These are phyloP conservation scores for Prionchulus punctatus DNA, from an alignment of 2,888 invertebrate species.

Conservation along the genomic window DNA sequence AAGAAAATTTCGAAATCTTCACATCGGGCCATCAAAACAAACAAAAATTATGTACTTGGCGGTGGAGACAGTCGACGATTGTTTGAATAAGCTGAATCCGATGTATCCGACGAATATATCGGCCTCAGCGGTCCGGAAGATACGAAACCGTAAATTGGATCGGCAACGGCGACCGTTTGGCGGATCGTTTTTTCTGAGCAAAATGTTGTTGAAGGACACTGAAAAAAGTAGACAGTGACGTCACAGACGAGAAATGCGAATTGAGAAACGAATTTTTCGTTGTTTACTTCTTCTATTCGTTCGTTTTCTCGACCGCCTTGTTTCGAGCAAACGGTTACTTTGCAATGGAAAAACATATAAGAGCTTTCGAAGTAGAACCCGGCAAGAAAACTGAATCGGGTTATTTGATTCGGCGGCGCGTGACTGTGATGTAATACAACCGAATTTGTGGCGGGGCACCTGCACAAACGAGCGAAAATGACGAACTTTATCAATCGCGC, in stretches of 20 bases:
- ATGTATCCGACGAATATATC: not conserved
- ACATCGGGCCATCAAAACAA: too few relatives aligned
- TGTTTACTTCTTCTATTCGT: not conserved
- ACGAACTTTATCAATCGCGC: too few relatives aligned
- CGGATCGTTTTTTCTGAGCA: not conserved
- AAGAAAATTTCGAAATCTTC: too few relatives aligned
- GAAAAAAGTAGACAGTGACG: too few relatives aligned
- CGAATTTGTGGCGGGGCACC: not conserved
- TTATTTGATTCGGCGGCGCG: not conserved
- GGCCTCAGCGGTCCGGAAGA: not conserved
- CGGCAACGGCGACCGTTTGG: not conserved
- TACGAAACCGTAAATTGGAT: not conserved
- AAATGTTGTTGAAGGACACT: not conserved
- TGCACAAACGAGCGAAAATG: too few relatives aligned
- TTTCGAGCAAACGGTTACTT: not conserved
- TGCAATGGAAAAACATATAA: conserved; percentile 1
- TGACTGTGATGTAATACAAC: not conserved
- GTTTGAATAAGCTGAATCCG: too few relatives aligned
- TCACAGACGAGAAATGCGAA: too few relatives aligned
- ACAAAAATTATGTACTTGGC: too few relatives aligned
- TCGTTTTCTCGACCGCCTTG: not conserved
- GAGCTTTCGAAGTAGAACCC: not conserved
- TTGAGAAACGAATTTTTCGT: too few relatives aligned
- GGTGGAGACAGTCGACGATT: too few relatives aligned
- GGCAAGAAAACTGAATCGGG: not conserved